phyloP scores from a whole-genome alignment of 1,140 invertebrate genomes.

The Cydia pomonella region DNA sequence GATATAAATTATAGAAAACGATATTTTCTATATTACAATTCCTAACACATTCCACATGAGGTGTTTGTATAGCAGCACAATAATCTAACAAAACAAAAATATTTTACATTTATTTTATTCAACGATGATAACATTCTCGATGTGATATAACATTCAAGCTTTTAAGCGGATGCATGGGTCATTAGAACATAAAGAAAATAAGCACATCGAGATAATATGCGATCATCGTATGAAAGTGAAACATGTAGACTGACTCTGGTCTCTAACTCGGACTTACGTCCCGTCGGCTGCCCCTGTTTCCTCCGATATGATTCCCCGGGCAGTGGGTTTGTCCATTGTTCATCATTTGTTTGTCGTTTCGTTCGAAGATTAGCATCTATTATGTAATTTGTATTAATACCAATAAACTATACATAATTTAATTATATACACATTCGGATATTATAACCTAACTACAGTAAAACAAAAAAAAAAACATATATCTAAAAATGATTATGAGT shows the following conservation, averaged over 20 bases:
- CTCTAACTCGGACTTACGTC: constrained; percentile 78
- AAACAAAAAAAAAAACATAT: background rate
- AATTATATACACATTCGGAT: background rate
- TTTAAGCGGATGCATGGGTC: constrained; percentile 65
- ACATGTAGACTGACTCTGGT: constrained; percentile 43
- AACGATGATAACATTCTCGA: constrained; percentile 74
- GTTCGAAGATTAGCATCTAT: constrained; percentile 68
- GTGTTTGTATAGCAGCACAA: constrained; percentile 45
- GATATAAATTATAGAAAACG: constrained; percentile 41
- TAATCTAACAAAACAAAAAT: constrained; percentile 43
- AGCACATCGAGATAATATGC: constrained; percentile 72
- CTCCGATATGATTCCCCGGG: constrained; percentile 77
- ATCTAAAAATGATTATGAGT: constrained; percentile 17
- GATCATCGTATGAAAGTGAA: constrained; percentile 58
- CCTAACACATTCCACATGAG: constrained; percentile 60
- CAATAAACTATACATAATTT: background rate
- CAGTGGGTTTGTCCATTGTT: constrained; percentile 67
- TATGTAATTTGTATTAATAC: constrained; percentile 47
- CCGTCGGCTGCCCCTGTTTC: constrained; percentile 72
- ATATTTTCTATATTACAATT: constrained; percentile 60
- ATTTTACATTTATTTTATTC: constrained; percentile 41
- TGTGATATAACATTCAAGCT: constrained; percentile 67
- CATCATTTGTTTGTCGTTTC: constrained; percentile 71
- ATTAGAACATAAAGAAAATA: constrained; percentile 56
- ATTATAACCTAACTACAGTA: constrained; percentile 19